phyloP scores from a whole-genome alignment of 2,797 vertebrate species.

The Acanthis flammea region DNA sequence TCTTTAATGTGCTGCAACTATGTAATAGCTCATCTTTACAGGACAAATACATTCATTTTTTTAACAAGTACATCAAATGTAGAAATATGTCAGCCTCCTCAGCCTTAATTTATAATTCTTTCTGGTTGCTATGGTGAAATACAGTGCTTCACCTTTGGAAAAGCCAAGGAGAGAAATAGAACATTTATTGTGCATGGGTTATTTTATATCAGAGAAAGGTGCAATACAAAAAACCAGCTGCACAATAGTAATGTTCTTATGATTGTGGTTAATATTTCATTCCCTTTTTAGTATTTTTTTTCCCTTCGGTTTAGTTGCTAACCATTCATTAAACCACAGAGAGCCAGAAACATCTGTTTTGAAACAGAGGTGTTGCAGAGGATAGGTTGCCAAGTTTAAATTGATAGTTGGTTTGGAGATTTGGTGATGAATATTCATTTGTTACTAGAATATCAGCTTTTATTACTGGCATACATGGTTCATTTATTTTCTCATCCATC shows the following conservation, averaged over 20 bases:
- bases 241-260: background rate
- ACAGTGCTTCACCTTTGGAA: background rate
- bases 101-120: background rate
- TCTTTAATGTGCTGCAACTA: background rate
- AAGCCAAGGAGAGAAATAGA: background rate
- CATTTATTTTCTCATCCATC: background rate
- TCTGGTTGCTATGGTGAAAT: background rate
- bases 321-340: background rate
- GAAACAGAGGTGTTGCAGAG: background rate
- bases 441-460: background rate
- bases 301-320: background rate
- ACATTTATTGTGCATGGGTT: background rate
- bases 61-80: background rate
- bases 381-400: background rate
- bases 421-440: background rate
- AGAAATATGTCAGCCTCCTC: constrained; percentile 1
- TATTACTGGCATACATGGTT: background rate
- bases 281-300: background rate
- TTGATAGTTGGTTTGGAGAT: background rate
- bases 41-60: background rate
- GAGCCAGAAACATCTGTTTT: background rate
- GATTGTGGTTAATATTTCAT: background rate
- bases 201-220: background rate
- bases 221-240: background rate
- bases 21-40: background rate